Conservation (phyloP, 2,888 invertebrate species). For the Flabesymbios commensalis region DNA sequence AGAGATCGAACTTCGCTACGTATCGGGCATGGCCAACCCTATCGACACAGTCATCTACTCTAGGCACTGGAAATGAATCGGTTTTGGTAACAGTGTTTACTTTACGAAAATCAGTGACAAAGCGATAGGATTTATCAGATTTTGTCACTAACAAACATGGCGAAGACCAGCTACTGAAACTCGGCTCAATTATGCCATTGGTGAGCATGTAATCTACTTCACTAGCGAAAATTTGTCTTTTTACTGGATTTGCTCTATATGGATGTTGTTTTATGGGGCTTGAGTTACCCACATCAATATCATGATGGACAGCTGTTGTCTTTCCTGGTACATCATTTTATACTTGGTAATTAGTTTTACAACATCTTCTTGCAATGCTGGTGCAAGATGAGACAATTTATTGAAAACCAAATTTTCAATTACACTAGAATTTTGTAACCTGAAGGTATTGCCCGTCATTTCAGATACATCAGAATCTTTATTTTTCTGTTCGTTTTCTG, state of each 20-base stretch:
- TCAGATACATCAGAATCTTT: no score
- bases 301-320: background rate
- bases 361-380: no score
- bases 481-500: no score
- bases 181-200: conserved; percentile 38
- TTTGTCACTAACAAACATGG: conserved; percentile 28
- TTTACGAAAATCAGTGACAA: conserved; percentile 36
- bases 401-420: no score
- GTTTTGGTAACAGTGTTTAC: conserved; percentile 36
- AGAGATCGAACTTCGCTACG: conserved; percentile 36
- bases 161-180: conserved; percentile 35
- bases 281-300: conserved; percentile 1
- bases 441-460: no score
- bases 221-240: conserved; percentile 10
- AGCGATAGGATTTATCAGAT: conserved; percentile 5
- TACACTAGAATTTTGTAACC: no score
- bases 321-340: background rate
- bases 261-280: conserved; percentile 1
- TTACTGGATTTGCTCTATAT: conserved; percentile 8
- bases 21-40: conserved; percentile 33
- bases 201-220: conserved; percentile 35
- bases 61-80: conserved; percentile 36
- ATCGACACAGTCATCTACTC: conserved; percentile 39
- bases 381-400: no score
- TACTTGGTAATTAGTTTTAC: no score